Percentiles rank a stretch among this genome's conserved stretches.
phyloP scores from a whole-genome alignment of 2,797 vertebrate species.

The Sylvia borin region DNA sequence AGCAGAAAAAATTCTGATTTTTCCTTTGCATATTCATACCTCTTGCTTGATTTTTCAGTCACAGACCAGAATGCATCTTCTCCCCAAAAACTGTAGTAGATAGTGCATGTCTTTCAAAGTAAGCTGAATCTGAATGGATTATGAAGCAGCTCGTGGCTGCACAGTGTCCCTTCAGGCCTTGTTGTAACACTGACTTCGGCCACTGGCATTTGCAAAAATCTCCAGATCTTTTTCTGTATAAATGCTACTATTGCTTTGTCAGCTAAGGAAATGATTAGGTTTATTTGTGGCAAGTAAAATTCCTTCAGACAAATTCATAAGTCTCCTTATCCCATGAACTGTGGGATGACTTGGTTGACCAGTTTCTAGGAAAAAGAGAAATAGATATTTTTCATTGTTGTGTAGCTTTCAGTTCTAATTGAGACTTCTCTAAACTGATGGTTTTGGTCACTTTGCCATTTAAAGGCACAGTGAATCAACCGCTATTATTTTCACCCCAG shows the following conservation, averaged over 20 bases:
- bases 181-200: background rate
- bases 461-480: background rate
- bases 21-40: background rate
- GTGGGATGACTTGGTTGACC: background rate
- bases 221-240: background rate
- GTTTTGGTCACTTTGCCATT: background rate
- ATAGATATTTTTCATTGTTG: background rate
- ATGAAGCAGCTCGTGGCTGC: fast-evolving
- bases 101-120: background rate
- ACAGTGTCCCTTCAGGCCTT: background rate
- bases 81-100: background rate
- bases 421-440: background rate
- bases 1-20: background rate
- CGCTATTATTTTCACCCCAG: background rate
- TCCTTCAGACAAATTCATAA: background rate
- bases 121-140: background rate
- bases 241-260: background rate
- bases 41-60: background rate
- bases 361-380: background rate
- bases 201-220: background rate
- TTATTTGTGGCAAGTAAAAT: background rate
- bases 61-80: background rate
- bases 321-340: background rate
- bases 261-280: background rate
- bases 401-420: background rate